Conservation (phyloP, 2,797 vertebrate genomes). For the Alcedo atthis region DNA sequence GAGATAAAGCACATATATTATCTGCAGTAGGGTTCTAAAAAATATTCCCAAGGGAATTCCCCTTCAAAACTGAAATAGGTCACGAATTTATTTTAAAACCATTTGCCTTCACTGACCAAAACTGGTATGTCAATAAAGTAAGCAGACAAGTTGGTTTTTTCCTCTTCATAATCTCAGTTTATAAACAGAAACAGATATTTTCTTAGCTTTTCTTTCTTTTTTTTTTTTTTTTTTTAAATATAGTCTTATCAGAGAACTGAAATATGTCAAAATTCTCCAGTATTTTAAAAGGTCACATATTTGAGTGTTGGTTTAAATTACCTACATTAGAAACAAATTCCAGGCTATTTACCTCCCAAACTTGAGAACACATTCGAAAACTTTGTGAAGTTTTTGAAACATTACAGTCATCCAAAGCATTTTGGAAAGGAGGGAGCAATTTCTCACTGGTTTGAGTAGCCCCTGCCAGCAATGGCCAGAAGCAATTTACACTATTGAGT, state of each 20-base stretch:
- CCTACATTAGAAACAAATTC: conserved; percentile 7
- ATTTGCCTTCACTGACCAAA: not conserved
- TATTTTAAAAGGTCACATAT: not conserved
- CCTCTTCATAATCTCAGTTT: not conserved
- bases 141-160: not conserved
- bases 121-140: not conserved
- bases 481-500: not conserved
- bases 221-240: not conserved
- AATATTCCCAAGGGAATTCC: not conserved
- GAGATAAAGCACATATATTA: not conserved
- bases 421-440: not conserved
- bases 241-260: conserved; percentile 20
- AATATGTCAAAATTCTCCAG: not conserved
- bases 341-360: not conserved
- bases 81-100: not conserved
- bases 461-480: rapidly evolving
- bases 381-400: not conserved
- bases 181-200: conserved; percentile 51
- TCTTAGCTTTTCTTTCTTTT: not conserved
- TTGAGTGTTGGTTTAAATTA: conserved; percentile 23
- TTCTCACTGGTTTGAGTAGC: rapidly evolving
- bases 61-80: not conserved
- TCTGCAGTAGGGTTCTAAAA: not conserved
- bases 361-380: not conserved
- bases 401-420: not conserved